Evolutionary conservation across 1,140 invertebrate species (phyloP).

Genomic region (Bombus waltoni): DNA sequence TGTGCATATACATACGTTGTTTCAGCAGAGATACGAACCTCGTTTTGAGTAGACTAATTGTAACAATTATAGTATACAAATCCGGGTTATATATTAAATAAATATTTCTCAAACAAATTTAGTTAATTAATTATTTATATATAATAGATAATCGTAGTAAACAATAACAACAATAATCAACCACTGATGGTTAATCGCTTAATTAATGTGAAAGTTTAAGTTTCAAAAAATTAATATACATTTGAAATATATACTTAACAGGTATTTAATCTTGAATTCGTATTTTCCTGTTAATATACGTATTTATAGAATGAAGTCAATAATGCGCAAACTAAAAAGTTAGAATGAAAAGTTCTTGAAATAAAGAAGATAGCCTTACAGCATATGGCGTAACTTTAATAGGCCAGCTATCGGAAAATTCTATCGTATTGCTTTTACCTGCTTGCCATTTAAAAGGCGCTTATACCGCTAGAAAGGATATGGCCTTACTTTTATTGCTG

Average conservation of each 20-base stretch:
- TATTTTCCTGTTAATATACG: not conserved
- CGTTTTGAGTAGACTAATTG: not conserved
- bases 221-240: not conserved
- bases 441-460: slow-evolving; percentile 19
- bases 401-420: not conserved
- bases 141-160: not conserved
- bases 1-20: too few species aligned
- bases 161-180: not conserved
- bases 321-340: not conserved
- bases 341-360: not conserved
- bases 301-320: not conserved
- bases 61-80: not conserved
- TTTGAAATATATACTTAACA: not conserved
- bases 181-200: not conserved
- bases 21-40: not conserved
- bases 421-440: slow-evolving; percentile 1
- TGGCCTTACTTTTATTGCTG: not conserved
- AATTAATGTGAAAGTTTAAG: not conserved
- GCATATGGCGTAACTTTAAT: not conserved
- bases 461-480: not conserved
- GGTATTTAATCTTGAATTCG: not conserved
- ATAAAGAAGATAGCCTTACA: not conserved
- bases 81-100: not conserved
- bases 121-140: not conserved
- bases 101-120: not conserved